These are phyloP conservation scores for Solenodon paradoxus DNA, from an alignment of 2,113 vertebrate genomes.

Conservation along the genomic window DNA sequence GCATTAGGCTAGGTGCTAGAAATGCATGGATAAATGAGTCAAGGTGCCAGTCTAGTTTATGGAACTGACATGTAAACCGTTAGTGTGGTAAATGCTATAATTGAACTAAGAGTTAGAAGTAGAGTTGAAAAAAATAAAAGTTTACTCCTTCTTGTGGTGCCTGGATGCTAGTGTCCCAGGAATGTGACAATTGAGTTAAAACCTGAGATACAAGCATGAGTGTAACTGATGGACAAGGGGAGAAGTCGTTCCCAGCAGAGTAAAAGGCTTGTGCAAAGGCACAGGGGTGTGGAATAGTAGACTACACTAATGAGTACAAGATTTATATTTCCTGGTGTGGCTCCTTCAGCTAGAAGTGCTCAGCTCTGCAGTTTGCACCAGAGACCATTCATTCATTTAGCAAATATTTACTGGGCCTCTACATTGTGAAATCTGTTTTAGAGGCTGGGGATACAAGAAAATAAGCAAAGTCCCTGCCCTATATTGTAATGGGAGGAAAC, in stretches of 20 bases:
- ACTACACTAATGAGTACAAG: neutral
- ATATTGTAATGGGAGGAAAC: neutral
- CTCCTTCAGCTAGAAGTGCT: neutral
- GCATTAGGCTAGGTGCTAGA: neutral
- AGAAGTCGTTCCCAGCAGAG: neutral
- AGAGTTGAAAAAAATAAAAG: slow-evolving; percentile 13
- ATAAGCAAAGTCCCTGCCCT: neutral
- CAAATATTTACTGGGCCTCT: slow-evolving; percentile 3
- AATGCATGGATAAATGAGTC: neutral
- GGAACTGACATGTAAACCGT: neutral
- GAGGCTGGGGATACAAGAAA: neutral
- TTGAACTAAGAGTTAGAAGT: neutral
- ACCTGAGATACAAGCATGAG: neutral
- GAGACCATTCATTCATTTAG: neutral
- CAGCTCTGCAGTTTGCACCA: neutral
- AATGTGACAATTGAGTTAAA: neutral
- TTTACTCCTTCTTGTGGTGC: neutral
- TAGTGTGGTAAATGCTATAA: neutral
- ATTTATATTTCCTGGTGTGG: neutral
- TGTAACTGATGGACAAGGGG: neutral
- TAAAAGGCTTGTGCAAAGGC: neutral
- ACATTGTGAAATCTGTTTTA: neutral
- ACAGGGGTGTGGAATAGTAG: neutral
- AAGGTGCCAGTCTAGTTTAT: neutral
- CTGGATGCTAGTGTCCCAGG: neutral